Conservation (phyloP, 1,140 invertebrate species). For the Macrobrachium nipponense region DNA sequence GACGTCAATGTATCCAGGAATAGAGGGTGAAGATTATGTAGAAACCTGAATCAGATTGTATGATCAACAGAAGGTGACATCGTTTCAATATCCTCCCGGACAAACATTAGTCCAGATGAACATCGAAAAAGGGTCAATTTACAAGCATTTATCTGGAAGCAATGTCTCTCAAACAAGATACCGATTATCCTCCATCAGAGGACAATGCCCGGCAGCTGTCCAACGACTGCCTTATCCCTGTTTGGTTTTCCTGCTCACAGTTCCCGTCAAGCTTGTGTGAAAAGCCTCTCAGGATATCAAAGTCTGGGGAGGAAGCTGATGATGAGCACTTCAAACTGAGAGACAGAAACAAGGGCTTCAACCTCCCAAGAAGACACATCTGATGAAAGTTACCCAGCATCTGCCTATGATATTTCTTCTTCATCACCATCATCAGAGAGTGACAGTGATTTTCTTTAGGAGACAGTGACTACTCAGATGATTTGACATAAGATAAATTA, state of each 20-base stretch:
- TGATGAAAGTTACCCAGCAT: constrained; percentile 18
- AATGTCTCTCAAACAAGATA: constrained; percentile 18
- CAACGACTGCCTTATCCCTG: constrained; percentile 1
- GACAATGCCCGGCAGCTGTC: constrained; percentile 3
- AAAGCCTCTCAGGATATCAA: constrained; percentile 6
- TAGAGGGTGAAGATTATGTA: too few relatives aligned
- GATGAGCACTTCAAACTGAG: not conserved
- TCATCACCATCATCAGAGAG: too few relatives aligned
- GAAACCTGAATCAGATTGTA: too few relatives aligned
- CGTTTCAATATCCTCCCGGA: constrained; percentile 8
- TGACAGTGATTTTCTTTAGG: constrained; percentile 31
- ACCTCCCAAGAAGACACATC: constrained; percentile 1
- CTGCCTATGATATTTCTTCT: constrained; percentile 12
- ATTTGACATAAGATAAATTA: too few relatives aligned
- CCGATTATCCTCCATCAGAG: constrained; percentile 13
- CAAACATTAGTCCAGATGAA: not conserved
- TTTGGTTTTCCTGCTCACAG: too few relatives aligned
- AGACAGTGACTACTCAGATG: too few relatives aligned
- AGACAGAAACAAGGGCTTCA: constrained; percentile 13
- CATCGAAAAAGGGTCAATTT: constrained; percentile 11
- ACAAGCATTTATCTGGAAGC: constrained; percentile 17
- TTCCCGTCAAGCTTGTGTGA: constrained; percentile 2
- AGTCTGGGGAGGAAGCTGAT: constrained; percentile 22
- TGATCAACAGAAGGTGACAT: too few relatives aligned
- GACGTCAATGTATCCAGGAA: too few relatives aligned